Base-by-base conservation (phyloP, 2,113 vertebrate species). In the Dendropsophus ebraccatus region DNA sequence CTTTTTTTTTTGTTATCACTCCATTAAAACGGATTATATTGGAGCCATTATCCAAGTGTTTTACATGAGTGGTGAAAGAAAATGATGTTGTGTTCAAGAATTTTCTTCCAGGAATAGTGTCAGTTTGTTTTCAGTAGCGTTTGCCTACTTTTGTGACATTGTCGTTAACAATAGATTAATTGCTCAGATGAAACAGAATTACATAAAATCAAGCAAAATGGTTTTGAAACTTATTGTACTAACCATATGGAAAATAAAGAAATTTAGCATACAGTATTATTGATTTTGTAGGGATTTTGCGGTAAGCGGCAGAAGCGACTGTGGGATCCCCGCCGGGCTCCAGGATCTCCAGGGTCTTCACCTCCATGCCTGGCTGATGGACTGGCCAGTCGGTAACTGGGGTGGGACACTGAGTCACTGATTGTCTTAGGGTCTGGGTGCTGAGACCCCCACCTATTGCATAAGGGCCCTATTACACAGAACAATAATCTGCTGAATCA, bases 21-120 rank as follows among this genome's bases (percentile, higher is more conserved):
- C 79, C 52, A 87, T 83, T 89, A 37, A 16, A 80, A 81, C 76
- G 21, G 52, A 60, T 1, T 83, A 87, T 88, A 81, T 82, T 62
- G 79, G 35, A 81, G 82, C 49, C 49, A 54, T 87, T 72, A 84
- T 69, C 1, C 12, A 0, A 52, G 77, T 81, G 28, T 82, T 49
- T 87, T 87, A 16, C 35, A 25, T 77, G 32, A 50, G 74, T 69
- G 47, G 76, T 60, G 49, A 58, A 2, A n/a, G 23, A 86, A 83
- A 1, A 86, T 58, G 37, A 86, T 84, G 54, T 58, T 35, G 28
- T 79, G 75, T 70, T 17, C 25, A 62, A 49, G 17, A 28, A 69
- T 85, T 84, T 70, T 74, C 23, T 80, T 83, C 56, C 65, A 23
- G 30, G 73, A 70, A 56, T 70, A 73, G 47, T 60, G 25, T 52